These are phyloP conservation scores for Phaenicophaeus curvirostris DNA, from an alignment of 2,797 vertebrate species.

Conservation along the genomic window DNA sequence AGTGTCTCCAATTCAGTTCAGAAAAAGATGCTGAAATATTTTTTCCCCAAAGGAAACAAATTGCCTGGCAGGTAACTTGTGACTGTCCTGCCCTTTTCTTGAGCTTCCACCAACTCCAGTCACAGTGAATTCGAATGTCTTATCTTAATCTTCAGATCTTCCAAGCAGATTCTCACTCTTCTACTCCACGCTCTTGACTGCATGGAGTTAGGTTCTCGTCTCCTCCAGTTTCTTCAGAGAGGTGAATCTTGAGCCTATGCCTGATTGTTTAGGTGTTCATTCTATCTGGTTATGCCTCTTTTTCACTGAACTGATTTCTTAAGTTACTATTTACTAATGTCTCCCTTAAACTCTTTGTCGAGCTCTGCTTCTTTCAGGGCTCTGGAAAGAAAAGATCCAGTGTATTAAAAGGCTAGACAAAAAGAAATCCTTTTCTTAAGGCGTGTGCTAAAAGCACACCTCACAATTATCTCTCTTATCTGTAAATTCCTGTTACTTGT, in stretches of 20 bases:
- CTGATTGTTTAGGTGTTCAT: background rate
- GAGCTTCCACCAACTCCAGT: background rate
- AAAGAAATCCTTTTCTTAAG: background rate
- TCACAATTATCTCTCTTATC: background rate
- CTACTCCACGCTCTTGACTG: background rate
- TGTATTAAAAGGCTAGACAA: background rate
- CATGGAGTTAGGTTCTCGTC: background rate
- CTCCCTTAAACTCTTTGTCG: background rate
- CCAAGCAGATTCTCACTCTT: background rate
- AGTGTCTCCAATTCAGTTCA: background rate
- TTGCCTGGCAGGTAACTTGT: background rate
- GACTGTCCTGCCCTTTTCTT: background rate
- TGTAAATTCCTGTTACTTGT: background rate
- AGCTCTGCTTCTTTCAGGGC: background rate
- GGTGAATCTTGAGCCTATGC: background rate
- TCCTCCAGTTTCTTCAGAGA: background rate
- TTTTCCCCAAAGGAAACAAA: background rate
- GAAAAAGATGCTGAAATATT: background rate
- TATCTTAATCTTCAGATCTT: background rate
- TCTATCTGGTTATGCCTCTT: no score
- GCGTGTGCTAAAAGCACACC: background rate
- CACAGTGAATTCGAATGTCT: background rate
- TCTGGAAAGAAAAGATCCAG: background rate
- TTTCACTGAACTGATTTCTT: background rate
- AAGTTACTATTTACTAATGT: background rate